Percentiles rank a stretch among this genome's conserved stretches.
Conservation (phyloP, 2,888 invertebrate species). For the Chrysotoxum bicinctum region DNA sequence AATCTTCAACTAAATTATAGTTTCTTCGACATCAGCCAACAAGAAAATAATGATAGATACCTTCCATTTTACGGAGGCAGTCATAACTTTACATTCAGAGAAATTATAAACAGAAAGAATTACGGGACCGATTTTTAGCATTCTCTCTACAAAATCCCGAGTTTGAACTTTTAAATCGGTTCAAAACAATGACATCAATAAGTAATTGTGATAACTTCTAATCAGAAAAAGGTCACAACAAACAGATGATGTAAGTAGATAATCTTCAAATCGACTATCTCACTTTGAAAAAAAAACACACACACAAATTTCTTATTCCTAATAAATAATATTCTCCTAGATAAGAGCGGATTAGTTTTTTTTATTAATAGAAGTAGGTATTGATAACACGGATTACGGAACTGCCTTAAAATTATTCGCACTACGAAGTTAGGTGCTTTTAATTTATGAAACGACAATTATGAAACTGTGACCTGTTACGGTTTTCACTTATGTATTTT, state of each 20-base stretch:
- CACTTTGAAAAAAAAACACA: neutral
- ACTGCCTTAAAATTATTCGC: neutral
- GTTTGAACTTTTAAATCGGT: no score
- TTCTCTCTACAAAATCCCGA: no score
- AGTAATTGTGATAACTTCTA: neutral
- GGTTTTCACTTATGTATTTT: neutral
- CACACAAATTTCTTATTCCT: neutral
- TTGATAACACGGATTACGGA: neutral
- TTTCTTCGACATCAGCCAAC: no score
- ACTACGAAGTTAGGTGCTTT: neutral
- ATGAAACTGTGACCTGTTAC: neutral
- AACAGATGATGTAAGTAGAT: neutral
- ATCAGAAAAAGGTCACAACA: slow-evolving; percentile 2
- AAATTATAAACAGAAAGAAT: no score
- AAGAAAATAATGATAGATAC: no score
- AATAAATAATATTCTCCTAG: neutral
- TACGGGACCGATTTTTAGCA: no score
- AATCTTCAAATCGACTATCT: neutral
- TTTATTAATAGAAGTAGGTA: neutral
- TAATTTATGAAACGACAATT: neutral
- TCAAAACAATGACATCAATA: neutral
- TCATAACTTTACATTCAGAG: no score
- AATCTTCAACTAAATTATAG: no score
- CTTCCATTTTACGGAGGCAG: no score
- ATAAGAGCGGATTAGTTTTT: neutral